A percentile compares a stretch with the other conserved stretches of the same genome.
These are phyloP conservation scores for Peromyscus melanophrys DNA, from an alignment of 2,797 vertebrate genomes.

Conservation along the genomic window DNA sequence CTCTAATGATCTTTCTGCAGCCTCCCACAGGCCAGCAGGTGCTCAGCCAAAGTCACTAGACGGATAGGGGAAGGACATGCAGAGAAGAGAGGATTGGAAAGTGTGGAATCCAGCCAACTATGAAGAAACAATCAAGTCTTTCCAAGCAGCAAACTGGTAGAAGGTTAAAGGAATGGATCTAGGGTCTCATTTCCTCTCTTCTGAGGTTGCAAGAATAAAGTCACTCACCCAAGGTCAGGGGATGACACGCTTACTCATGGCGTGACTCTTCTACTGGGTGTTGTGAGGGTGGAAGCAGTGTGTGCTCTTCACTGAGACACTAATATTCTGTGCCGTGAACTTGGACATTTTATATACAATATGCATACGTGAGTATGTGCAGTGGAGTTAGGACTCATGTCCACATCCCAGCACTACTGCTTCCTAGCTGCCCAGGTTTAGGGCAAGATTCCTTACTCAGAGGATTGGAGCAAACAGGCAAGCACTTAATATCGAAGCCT, in stretches of 20 bases:
- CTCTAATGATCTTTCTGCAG: not conserved
- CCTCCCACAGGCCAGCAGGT: fast-evolving
- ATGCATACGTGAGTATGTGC: too few species aligned
- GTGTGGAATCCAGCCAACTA: conserved; percentile 1
- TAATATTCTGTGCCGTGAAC: not conserved
- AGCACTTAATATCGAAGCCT: not conserved
- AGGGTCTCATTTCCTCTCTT: conserved; percentile 14
- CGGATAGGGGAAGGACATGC: not conserved
- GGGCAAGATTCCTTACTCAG: not conserved
- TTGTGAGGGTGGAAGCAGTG: not conserved
- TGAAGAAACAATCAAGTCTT: not conserved
- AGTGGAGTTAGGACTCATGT: not conserved
- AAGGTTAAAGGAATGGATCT: not conserved
- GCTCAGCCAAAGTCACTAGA: not conserved
- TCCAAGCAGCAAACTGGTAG: not conserved
- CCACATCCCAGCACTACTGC: not conserved
- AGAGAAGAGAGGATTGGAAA: not conserved
- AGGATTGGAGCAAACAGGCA: not conserved
- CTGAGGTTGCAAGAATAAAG: not conserved
- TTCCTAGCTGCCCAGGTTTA: not conserved
- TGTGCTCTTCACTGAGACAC: not conserved
- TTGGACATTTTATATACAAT: not conserved
- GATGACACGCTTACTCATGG: not conserved
- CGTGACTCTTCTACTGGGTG: not conserved
- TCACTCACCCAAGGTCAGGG: not conserved